Conservation (phyloP, 2,888 invertebrate species). For the Dasysyrphus tricinctus region DNA sequence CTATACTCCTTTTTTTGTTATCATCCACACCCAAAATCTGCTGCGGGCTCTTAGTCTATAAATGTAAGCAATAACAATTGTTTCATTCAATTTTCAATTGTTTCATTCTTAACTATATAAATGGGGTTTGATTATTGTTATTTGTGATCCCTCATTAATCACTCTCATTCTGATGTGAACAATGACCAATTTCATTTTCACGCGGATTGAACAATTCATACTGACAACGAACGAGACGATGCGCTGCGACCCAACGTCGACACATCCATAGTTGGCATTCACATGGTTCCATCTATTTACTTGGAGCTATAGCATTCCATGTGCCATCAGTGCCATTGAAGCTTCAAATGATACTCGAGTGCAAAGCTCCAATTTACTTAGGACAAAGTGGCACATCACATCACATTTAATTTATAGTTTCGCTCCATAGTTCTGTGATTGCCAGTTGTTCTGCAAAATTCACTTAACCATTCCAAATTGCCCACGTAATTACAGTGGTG, state of each 20-base stretch:
- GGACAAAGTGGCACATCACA: conserved; percentile 73
- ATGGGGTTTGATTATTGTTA: conserved; percentile 5
- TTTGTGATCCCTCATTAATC: conserved; percentile 56
- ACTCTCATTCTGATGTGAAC: conserved; percentile 36
- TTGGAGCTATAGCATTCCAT: not conserved
- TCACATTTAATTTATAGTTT: conserved; percentile 69
- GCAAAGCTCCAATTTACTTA: conserved; percentile 53
- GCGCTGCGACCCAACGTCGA: conserved; percentile 1
- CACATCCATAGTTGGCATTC: conserved; percentile 50
- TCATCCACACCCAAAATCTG: too few relatives aligned
- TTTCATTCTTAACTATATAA: not conserved
- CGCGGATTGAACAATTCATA: conserved; percentile 55
- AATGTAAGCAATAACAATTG: too few relatives aligned
- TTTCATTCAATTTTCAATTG: too few relatives aligned
- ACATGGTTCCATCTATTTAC: conserved; percentile 39
- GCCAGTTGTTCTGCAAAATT: conserved; percentile 61
- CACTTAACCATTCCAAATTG: conserved; percentile 73
- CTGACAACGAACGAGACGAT: not conserved
- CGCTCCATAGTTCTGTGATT: conserved; percentile 65
- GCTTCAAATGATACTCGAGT: not conserved
- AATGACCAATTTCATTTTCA: conserved; percentile 62
- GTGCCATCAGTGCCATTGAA: conserved; percentile 3
- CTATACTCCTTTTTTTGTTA: too few relatives aligned
- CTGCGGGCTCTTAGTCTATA: too few relatives aligned
- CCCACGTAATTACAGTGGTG: conserved; percentile 63